A percentile compares a stretch with the other conserved stretches of the same genome.
Evolutionary conservation across 1,140 invertebrate species (phyloP).

Genomic region (Cardiocondyla obscurior): DNA sequence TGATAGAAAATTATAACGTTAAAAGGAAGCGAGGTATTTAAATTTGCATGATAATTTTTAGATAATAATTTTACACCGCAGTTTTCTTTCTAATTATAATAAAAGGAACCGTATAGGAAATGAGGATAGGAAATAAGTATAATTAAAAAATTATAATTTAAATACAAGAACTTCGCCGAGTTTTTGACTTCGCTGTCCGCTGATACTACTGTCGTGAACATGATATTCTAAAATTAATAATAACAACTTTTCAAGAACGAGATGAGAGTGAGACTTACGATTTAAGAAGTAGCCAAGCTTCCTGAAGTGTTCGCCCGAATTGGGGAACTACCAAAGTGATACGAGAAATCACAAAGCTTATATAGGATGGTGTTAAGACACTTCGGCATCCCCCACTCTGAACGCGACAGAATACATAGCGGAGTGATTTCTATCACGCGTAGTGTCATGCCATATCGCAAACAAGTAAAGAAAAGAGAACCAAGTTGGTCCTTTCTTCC

Average conservation of each 20-base stretch:
- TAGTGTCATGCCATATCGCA: background rate
- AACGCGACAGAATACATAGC: conserved; percentile 14
- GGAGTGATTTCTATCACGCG: conserved; percentile 1
- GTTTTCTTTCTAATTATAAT: background rate
- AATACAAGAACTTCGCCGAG: no score
- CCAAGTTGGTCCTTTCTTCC: background rate
- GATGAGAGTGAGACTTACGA: conserved; percentile 71
- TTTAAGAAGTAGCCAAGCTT: conserved; percentile 79
- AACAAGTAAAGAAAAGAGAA: conserved; percentile 13
- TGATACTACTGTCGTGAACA: background rate
- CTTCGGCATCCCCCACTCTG: conserved; percentile 65
- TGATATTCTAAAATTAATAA: background rate
- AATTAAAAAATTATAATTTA: no score
- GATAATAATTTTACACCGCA: background rate
- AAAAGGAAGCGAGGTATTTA: background rate
- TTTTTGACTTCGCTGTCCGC: background rate
- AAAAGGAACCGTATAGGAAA: background rate
- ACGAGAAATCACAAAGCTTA: conserved; percentile 77
- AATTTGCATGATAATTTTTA: background rate
- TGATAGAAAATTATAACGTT: background rate
- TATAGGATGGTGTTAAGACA: conserved; percentile 75
- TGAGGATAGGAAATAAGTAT: no score
- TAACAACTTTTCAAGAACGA: background rate
- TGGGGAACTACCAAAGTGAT: conserved; percentile 80
- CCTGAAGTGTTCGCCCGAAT: conserved; percentile 78